Conservation (phyloP, 2,888 invertebrate genomes). For the Cryptosula pallasiana region DNA sequence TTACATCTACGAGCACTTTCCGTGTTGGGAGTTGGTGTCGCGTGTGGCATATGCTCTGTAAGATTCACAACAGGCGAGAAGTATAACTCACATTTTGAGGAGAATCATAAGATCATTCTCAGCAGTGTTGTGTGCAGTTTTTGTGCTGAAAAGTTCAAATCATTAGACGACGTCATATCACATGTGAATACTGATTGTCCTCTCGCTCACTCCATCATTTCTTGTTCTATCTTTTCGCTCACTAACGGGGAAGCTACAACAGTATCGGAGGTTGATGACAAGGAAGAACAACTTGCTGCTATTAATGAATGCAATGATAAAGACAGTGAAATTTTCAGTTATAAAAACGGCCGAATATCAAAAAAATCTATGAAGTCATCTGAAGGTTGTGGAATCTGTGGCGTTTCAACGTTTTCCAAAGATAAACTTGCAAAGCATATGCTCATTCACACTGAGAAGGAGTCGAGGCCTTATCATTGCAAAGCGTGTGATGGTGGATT, state of each 20-base stretch:
- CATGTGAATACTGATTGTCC: background rate
- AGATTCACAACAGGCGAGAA: background rate
- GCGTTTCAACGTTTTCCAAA: too few relatives aligned
- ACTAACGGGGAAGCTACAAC: background rate
- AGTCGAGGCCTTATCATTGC: conserved; percentile 4
- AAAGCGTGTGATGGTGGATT: background rate
- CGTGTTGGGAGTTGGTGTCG: background rate
- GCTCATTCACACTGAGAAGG: background rate
- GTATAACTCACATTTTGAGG: background rate
- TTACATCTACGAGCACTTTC: background rate
- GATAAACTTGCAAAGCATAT: background rate
- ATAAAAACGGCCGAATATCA: background rate
- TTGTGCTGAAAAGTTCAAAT: background rate
- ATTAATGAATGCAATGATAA: background rate
- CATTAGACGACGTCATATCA: background rate
- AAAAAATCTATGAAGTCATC: too few relatives aligned
- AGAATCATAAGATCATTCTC: background rate
- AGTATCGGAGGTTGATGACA: background rate
- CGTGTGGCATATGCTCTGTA: background rate
- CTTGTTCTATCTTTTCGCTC: background rate
- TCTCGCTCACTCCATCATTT: background rate
- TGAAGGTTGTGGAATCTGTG: background rate
- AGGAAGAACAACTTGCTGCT: background rate
- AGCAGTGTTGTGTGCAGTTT: background rate
- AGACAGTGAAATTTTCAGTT: background rate